phyloP scores from a whole-genome alignment of 2,113 vertebrate species.

The Lycaon pictus region DNA sequence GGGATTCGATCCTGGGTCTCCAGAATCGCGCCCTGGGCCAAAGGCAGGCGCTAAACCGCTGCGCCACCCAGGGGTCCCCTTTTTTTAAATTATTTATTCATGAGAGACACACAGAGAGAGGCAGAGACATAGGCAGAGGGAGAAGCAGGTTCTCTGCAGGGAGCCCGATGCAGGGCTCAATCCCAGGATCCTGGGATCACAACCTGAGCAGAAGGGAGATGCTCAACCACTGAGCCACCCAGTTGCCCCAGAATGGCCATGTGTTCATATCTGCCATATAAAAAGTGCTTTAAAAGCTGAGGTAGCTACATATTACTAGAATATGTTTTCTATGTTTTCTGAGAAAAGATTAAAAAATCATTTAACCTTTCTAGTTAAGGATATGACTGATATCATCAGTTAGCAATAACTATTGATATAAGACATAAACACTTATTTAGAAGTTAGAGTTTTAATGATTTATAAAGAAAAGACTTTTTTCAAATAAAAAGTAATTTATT shows the following conservation, averaged over 20 bases:
- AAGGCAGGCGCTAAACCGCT: too few relatives aligned
- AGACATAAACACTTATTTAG: not conserved
- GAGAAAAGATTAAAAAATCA: not conserved
- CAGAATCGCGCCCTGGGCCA: too few relatives aligned
- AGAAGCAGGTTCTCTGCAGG: too few relatives aligned
- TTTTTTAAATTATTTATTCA: too few relatives aligned
- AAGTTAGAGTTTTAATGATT: slow-evolving; percentile 19
- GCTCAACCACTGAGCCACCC: too few relatives aligned
- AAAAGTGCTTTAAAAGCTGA: slow-evolving; percentile 10
- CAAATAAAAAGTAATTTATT: slow-evolving; percentile 24
- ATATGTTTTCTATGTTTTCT: slow-evolving; percentile 14
- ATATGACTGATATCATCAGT: not conserved
- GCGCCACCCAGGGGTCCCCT: too few relatives aligned
- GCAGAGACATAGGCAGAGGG: too few relatives aligned
- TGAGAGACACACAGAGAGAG: too few relatives aligned
- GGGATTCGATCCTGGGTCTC: too few relatives aligned
- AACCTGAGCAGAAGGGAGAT: too few relatives aligned
- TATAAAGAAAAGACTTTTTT: not conserved
- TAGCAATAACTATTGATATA: slow-evolving; percentile 32
- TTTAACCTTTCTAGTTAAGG: not conserved
- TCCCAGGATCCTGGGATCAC: too few relatives aligned
- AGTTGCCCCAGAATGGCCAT: not conserved
- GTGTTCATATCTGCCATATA: not conserved
- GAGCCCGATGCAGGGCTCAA: too few relatives aligned
- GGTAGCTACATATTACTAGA: not conserved